These are phyloP conservation scores for Laterallus jamaicensis DNA, from an alignment of 2,113 vertebrate species.

Conservation along the genomic window DNA sequence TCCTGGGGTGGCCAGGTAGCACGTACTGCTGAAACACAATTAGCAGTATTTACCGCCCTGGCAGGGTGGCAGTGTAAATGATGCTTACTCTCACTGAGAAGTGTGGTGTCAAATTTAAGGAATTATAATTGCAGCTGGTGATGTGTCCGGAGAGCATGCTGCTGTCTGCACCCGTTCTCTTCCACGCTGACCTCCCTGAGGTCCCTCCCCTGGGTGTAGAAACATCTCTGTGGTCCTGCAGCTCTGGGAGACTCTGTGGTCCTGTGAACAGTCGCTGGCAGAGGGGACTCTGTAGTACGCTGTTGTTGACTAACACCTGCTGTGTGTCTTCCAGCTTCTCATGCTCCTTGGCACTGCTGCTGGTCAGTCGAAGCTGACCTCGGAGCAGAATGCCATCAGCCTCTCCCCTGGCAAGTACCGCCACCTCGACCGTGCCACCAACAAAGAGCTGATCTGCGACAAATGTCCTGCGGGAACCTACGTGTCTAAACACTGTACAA, in stretches of 20 bases:
- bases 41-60: conserved; percentile 15
- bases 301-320: neutral
- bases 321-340: conserved; percentile 81
- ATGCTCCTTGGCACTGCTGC: conserved; percentile 75
- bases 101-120: neutral
- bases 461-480: conserved; percentile 96
- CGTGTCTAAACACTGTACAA: conserved; percentile 89
- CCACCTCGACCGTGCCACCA: conserved; percentile 81
- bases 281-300: fast-evolving
- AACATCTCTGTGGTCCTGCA: neutral
- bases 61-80: conserved; percentile 30
- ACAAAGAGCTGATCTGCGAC: conserved; percentile 86
- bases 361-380: conserved; percentile 73
- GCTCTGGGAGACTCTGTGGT: neutral
- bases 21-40: neutral
- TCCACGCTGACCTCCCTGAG: neutral
- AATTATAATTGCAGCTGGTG: neutral
- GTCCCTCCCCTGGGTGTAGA: neutral
- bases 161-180: fast-evolving
- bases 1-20: conserved; percentile 7
- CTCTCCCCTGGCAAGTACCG: conserved; percentile 84
- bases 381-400: conserved; percentile 72
- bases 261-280: fast-evolving
- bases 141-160: fast-evolving
- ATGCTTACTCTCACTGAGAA: neutral